Conservation (phyloP, 2,797 vertebrate species). For the Clarias platycephalus region DNA sequence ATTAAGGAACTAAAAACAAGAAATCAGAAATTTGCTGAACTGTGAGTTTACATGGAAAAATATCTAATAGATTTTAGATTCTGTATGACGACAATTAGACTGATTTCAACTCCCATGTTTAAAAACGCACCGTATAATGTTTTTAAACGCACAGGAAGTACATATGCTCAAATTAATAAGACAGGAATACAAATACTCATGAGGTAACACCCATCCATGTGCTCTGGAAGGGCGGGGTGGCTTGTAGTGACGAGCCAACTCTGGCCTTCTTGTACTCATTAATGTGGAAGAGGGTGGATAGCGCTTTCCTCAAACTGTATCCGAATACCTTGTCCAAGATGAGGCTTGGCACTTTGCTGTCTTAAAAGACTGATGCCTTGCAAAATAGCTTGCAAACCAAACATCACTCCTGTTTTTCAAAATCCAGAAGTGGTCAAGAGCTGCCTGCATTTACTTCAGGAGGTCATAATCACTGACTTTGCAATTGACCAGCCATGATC, state of each 20-base stretch:
- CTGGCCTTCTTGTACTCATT: background rate
- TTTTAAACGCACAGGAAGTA: background rate
- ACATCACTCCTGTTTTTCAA: background rate
- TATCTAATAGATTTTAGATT: background rate
- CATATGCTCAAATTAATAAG: background rate
- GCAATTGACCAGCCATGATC: background rate
- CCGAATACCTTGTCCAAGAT: background rate
- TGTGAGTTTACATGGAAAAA: background rate
- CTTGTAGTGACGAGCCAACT: background rate
- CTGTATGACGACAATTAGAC: background rate
- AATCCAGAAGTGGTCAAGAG: background rate
- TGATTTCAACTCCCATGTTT: background rate
- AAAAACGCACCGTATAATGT: background rate
- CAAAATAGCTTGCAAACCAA: background rate
- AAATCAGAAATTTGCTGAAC: background rate
- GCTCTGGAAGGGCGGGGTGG: background rate
- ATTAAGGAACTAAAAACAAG: background rate
- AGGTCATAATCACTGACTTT: background rate
- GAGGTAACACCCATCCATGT: background rate
- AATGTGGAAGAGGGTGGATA: background rate
- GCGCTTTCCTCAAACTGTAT: background rate
- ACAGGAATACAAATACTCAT: background rate
- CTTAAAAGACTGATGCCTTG: background rate
- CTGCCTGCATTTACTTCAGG: background rate
- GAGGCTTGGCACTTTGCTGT: background rate